Evolutionary conservation across 1,140 invertebrate genomes (phyloP).

Genomic region (Hylaeus anthracinus): DNA sequence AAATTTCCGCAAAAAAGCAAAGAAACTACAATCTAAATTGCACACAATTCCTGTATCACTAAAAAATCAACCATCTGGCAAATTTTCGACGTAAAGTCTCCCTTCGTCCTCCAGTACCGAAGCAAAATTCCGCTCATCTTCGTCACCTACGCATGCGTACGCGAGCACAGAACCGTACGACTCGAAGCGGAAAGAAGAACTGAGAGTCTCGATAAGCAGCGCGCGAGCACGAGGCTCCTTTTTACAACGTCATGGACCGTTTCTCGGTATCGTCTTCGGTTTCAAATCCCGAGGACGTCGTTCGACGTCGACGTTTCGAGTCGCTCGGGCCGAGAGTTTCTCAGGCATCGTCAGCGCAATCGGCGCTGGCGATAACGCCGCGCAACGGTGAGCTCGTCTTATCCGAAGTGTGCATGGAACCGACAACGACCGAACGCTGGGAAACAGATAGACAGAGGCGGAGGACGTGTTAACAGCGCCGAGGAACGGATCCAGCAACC

Average conservation of each 20-base stretch:
- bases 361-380: conserved; percentile 47
- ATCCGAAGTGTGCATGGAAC: background rate
- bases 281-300: conserved; percentile 47
- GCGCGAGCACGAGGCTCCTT: conserved; percentile 10
- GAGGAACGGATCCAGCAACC: conserved; percentile 27
- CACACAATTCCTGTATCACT: too few species aligned
- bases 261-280: conserved; percentile 58
- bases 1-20: too few species aligned
- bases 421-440: background rate
- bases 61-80: too few species aligned
- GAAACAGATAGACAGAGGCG: conserved; percentile 1
- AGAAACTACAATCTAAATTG: too few species aligned
- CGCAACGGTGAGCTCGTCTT: conserved; percentile 13
- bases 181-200: conserved; percentile 38
- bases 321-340: conserved; percentile 25
- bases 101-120: too few species aligned
- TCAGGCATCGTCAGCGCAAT: conserved; percentile 67
- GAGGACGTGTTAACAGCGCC: conserved; percentile 12
- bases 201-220: conserved; percentile 14
- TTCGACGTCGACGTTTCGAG: background rate
- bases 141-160: too few species aligned
- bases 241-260: conserved; percentile 41
- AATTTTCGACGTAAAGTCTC: too few species aligned
- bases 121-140: too few species aligned
- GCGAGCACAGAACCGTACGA: conserved; percentile 14